A percentile compares a stretch with the other conserved stretches of the same genome.
Conservation (phyloP, 2,888 invertebrate genomes). For the Sesamia inferens region DNA sequence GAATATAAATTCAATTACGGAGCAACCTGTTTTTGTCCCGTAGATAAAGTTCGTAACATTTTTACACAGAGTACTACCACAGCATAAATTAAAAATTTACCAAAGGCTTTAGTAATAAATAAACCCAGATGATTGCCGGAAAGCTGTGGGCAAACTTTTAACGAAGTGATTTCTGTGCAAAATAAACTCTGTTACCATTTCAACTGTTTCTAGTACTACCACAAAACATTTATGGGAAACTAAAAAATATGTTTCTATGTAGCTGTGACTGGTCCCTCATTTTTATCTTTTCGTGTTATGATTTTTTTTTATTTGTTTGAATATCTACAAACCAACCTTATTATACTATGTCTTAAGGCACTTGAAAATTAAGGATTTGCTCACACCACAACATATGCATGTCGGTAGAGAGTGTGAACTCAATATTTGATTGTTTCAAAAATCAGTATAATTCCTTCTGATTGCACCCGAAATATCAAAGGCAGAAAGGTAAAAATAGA, state of each 20-base stretch:
- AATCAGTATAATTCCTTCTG: conserved; percentile 38
- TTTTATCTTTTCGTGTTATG: neutral
- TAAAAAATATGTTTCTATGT: neutral
- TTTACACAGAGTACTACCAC: conserved; percentile 29
- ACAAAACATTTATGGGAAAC: conserved; percentile 25
- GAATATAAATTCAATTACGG: conserved; percentile 52
- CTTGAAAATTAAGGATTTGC: neutral
- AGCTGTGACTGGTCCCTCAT: neutral
- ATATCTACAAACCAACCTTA: neutral
- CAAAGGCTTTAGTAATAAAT: conserved; percentile 61
- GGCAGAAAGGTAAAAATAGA: conserved; percentile 49
- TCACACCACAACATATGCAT: neutral
- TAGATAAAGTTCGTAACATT: conserved; percentile 46
- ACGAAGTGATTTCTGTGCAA: conserved; percentile 73
- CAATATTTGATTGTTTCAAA: conserved; percentile 44
- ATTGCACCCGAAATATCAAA: conserved; percentile 47
- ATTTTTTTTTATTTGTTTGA: neutral
- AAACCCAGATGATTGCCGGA: conserved; percentile 63
- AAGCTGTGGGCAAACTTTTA: conserved; percentile 73
- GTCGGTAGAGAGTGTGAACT: neutral
- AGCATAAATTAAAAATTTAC: conserved; percentile 51
- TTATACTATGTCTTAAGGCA: no score
- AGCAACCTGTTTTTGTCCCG: conserved; percentile 42
- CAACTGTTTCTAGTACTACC: conserved; percentile 32
- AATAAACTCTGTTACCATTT: conserved; percentile 52